Percentiles rank a stretch among this genome's conserved stretches.
These are phyloP conservation scores for Hesperia comma DNA, from an alignment of 2,888 invertebrate genomes.

Conservation along the genomic window DNA sequence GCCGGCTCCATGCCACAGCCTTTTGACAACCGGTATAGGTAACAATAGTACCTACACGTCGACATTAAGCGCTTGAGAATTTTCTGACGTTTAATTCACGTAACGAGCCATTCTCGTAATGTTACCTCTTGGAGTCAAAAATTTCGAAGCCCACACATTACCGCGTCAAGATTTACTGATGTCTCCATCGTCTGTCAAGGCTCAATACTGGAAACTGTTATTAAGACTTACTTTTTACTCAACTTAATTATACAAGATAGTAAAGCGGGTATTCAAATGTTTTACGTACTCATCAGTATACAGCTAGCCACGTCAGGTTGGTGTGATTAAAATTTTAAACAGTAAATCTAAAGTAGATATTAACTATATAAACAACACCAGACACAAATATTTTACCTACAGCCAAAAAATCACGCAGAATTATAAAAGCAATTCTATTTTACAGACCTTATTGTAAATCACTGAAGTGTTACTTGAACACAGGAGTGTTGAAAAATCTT, in stretches of 20 bases:
- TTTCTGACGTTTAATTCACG: conserved; percentile 78
- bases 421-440: not conserved
- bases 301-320: not conserved
- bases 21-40: conserved; percentile 81
- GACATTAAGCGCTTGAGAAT: conserved; percentile 71
- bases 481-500: not conserved
- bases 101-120: conserved; percentile 63
- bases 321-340: no score
- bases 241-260: no score
- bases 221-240: conserved; percentile 1
- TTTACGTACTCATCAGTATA: not conserved
- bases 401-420: no score
- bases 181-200: not conserved
- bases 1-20: conserved; percentile 56
- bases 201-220: not conserved
- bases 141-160: conserved; percentile 11
- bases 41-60: conserved; percentile 51
- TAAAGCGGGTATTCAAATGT: not conserved
- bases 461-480: not conserved
- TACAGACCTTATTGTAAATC: conserved; percentile 2
- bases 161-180: not conserved
- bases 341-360: no score
- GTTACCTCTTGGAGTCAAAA: conserved; percentile 4
- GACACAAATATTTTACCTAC: no score
- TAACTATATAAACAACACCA: no score